These are phyloP conservation scores for Platyrinchus mystaceus DNA, from an alignment of 2,797 vertebrate species.

Conservation along the genomic window DNA sequence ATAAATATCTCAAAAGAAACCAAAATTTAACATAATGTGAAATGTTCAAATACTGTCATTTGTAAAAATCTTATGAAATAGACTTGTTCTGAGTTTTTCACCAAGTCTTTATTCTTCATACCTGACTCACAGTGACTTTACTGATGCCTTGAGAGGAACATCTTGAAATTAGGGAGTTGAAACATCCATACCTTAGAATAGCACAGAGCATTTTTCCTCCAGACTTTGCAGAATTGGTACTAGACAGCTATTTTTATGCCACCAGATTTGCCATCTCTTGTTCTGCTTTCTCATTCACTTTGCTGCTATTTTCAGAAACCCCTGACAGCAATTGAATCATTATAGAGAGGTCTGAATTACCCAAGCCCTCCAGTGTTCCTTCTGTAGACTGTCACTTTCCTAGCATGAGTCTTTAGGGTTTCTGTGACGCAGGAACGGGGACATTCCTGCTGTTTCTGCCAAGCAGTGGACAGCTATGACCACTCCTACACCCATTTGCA, in stretches of 20 bases:
- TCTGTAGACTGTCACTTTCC: background rate
- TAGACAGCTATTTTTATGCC: conserved; percentile 12
- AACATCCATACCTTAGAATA: background rate
- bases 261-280: background rate
- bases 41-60: background rate
- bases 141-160: background rate
- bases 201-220: background rate
- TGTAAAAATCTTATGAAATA: background rate
- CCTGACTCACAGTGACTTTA: background rate
- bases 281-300: background rate
- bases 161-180: background rate
- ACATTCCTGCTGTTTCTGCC: background rate
- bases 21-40: background rate
- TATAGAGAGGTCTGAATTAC: background rate
- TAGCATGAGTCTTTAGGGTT: background rate
- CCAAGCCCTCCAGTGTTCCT: background rate
- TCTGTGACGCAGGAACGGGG: background rate
- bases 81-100: background rate
- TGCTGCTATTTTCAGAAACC: background rate
- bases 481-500: background rate
- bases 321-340: background rate
- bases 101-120: background rate
- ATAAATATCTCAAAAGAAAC: background rate
- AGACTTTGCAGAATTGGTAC: background rate
- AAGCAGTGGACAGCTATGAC: background rate